Evolutionary conservation across 2,113 vertebrate species (phyloP).

Genomic region (Tetrao urogallus): DNA sequence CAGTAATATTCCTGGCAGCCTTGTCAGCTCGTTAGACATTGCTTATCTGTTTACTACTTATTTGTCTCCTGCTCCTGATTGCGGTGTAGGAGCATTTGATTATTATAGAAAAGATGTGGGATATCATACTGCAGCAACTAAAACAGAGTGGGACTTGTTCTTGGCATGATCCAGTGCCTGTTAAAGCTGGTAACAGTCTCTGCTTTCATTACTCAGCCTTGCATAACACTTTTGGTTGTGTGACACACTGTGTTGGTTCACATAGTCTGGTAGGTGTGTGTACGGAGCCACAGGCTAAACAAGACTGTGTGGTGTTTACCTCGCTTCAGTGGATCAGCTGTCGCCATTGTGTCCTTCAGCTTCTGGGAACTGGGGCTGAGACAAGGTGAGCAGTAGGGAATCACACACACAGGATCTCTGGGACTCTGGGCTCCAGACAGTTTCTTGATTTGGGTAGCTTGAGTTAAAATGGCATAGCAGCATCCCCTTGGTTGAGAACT

Average conservation of each 20-base stretch:
- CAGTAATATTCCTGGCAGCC: not conserved
- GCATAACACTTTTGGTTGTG: not conserved
- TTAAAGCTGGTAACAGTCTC: conserved; percentile 48
- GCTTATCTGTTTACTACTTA: not conserved
- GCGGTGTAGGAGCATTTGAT: conserved; percentile 40
- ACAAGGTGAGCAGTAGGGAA: fast-evolving
- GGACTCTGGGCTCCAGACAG: not conserved
- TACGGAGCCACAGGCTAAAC: conserved; percentile 63
- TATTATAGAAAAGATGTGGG: conserved; percentile 59
- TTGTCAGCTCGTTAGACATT: not conserved
- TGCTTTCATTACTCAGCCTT: conserved; percentile 53
- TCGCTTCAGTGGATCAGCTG: not conserved
- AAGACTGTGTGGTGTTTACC: conserved; percentile 58
- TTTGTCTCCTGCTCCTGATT: not conserved
- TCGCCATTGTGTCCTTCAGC: not conserved
- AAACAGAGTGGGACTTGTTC: conserved; percentile 52
- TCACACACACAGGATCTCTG: fast-evolving
- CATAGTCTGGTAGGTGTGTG: conserved; percentile 52
- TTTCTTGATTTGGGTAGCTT: not conserved
- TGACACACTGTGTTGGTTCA: conserved; percentile 12
- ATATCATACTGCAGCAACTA: conserved; percentile 18
- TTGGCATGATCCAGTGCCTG: conserved; percentile 24
- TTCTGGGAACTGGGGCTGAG: not conserved
- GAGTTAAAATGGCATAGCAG: not conserved
- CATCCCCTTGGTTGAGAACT: not conserved